These are phyloP conservation scores for Tetranychus truncatus DNA, from an alignment of 2,888 invertebrate species.

Conservation along the genomic window DNA sequence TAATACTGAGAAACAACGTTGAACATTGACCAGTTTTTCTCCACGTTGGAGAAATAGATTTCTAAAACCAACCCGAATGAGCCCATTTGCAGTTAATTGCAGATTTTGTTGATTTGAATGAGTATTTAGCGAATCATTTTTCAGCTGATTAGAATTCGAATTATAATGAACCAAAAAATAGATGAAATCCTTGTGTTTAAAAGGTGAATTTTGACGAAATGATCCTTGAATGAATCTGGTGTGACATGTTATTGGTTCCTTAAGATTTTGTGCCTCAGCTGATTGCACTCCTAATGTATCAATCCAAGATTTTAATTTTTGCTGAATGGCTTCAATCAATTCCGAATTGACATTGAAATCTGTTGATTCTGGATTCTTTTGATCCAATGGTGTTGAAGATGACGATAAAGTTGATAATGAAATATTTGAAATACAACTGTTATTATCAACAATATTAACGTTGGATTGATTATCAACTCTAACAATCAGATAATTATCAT, in stretches of 20 bases:
- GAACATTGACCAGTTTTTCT: constrained; percentile 11
- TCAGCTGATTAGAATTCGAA: background rate
- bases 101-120: background rate
- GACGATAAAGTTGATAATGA: background rate
- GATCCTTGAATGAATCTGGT: constrained; percentile 10
- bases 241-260: constrained; percentile 19
- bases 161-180: constrained; percentile 13
- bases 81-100: constrained; percentile 13
- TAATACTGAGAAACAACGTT: constrained; percentile 19
- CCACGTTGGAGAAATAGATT: constrained; percentile 16
- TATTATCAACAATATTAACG: background rate
- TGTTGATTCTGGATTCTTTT: no score
- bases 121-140: background rate
- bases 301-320: constrained; percentile 5
- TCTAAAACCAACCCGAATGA: constrained; percentile 17
- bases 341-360: background rate
- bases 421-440: background rate
- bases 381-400: background rate
- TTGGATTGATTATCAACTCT: background rate
- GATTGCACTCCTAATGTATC: constrained; percentile 19
- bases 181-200: constrained; percentile 13
- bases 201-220: background rate
- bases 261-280: constrained; percentile 19
- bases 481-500: background rate
- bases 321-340: background rate